phyloP scores from a whole-genome alignment of 2,797 vertebrate genomes.

The Hydrolagus colliei region DNA sequence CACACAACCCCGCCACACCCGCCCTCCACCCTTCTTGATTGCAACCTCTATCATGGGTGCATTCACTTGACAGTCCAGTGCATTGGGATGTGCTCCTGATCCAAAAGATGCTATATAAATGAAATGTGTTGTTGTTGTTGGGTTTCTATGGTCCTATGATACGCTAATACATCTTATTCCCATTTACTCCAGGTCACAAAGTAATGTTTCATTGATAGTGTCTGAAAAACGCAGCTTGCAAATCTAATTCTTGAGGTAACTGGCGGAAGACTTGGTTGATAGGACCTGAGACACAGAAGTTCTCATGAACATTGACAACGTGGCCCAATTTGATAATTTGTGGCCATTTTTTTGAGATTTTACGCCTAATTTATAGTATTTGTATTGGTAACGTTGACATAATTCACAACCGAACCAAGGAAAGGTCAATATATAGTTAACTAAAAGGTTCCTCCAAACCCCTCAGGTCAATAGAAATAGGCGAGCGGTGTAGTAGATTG shows the following conservation, averaged over 20 bases:
- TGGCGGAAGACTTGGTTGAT: not conserved
- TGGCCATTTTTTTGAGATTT: slow-evolving; percentile 43
- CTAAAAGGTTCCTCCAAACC: slow-evolving; percentile 54
- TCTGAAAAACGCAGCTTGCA: too few species aligned
- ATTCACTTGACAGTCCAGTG: too few species aligned
- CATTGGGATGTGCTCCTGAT: too few species aligned
- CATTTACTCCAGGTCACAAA: too few species aligned
- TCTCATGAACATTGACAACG: slow-evolving; percentile 35
- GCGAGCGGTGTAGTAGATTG: slow-evolving; percentile 35
- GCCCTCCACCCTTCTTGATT: too few species aligned
- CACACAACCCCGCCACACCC: too few species aligned
- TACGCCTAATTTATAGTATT: slow-evolving; percentile 48
- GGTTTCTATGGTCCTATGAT: too few species aligned
- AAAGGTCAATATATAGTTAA: slow-evolving; percentile 59
- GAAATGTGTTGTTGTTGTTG: too few species aligned
- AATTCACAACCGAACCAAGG: slow-evolving; percentile 51
- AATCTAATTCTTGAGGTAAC: not conserved
- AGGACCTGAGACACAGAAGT: slow-evolving; percentile 41
- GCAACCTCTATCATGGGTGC: too few species aligned
- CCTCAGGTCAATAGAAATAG: slow-evolving; percentile 49
- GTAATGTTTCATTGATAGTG: too few species aligned
- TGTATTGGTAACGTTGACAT: slow-evolving; percentile 48
- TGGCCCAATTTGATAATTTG: slow-evolving; percentile 33
- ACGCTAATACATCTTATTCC: too few species aligned
- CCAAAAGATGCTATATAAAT: too few species aligned